Percentiles rank a stretch among this genome's conserved stretches.
These are phyloP conservation scores for Centropristis striata DNA, from an alignment of 2,113 vertebrate genomes.

Conservation along the genomic window DNA sequence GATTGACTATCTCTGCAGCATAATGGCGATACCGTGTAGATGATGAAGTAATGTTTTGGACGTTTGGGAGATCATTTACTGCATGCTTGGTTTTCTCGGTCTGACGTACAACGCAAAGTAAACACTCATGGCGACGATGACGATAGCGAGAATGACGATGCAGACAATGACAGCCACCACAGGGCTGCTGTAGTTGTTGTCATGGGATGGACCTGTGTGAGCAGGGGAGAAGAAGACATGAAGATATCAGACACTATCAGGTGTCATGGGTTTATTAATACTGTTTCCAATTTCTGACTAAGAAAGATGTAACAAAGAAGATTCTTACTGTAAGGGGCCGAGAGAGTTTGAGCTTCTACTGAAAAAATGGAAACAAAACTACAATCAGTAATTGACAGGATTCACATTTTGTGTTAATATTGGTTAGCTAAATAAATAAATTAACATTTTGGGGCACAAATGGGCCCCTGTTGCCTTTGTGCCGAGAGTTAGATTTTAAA, in stretches of 20 bases:
- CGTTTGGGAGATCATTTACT: constrained; percentile 18
- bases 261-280: neutral
- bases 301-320: neutral
- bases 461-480: neutral
- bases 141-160: constrained; percentile 51
- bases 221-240: constrained; percentile 3
- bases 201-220: constrained; percentile 19
- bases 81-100: neutral
- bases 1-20: constrained; percentile 1
- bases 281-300: neutral
- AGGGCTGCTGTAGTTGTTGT: constrained; percentile 34
- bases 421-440: neutral
- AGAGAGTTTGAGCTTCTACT: neutral
- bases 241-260: neutral
- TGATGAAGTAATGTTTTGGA: neutral
- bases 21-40: neutral
- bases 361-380: constrained; percentile 17
- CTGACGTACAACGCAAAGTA: constrained; percentile 43
- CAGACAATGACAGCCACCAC: constrained; percentile 61
- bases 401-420: neutral
- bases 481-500: no score
- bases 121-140: constrained; percentile 55
- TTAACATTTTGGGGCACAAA: neutral
- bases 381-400: constrained; percentile 6
- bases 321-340: constrained; percentile 38